phyloP scores from a whole-genome alignment of 2,888 invertebrate genomes.

The Ethmia dodecea region DNA sequence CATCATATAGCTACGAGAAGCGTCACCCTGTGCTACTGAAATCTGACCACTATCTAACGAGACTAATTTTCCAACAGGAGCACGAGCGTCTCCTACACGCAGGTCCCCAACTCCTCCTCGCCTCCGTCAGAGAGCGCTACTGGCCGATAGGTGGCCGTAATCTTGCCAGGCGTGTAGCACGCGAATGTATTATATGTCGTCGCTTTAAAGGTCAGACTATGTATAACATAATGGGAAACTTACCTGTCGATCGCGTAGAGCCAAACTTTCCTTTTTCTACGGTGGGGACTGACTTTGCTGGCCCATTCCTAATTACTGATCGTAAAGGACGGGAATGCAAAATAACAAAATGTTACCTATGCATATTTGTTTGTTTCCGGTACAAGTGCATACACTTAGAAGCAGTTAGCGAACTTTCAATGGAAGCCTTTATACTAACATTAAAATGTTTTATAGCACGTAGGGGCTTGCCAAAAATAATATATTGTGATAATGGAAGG shows the following conservation, averaged over 20 bases:
- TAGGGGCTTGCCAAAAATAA: slow-evolving; percentile 6
- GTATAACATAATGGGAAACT: slow-evolving; percentile 14
- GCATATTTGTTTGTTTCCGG: slow-evolving; percentile 12
- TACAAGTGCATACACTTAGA: slow-evolving; percentile 13
- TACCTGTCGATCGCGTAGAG: slow-evolving; percentile 8
- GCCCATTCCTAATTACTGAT: slow-evolving; percentile 11
- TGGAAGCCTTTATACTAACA: slow-evolving; percentile 8
- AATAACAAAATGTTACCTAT: slow-evolving; percentile 16
- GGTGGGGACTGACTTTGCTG: slow-evolving; percentile 7
- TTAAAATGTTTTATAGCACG: slow-evolving; percentile 12
- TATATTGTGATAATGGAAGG: slow-evolving; percentile 3
- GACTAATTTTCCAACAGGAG: slow-evolving; percentile 9
- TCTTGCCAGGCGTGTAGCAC: slow-evolving; percentile 8
- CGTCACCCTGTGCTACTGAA: slow-evolving; percentile 14
- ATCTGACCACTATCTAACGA: slow-evolving; percentile 7
- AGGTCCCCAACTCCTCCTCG: slow-evolving; percentile 15
- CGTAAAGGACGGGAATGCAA: slow-evolving; percentile 12
- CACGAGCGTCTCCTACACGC: slow-evolving; percentile 13
- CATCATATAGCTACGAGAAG: slow-evolving; percentile 8
- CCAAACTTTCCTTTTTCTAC: slow-evolving; percentile 12
- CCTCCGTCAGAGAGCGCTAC: slow-evolving; percentile 8
- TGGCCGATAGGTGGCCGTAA: slow-evolving; percentile 17
- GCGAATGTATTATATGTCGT: slow-evolving; percentile 12
- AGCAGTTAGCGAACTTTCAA: slow-evolving; percentile 9
- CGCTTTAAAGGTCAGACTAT: slow-evolving; percentile 7